Evolutionary conservation across 2,888 invertebrate species (phyloP), one percentile per base, ranked within the genome.

Genomic region (Thysanoteuthis rhombus): DNA sequence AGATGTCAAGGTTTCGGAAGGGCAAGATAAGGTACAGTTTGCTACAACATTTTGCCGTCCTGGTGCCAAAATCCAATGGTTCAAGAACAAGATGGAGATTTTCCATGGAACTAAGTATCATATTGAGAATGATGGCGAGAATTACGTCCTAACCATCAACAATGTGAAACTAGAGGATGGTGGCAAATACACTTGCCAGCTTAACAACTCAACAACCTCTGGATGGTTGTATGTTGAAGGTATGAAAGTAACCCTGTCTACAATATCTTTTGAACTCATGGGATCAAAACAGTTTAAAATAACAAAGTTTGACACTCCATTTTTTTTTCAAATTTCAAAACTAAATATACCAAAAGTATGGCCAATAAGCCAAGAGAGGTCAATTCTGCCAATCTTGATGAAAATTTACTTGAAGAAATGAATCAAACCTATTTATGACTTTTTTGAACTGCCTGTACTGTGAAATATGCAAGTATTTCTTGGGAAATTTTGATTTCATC

Each of bases 41-140:
- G 99, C 99, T 97, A 99, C 98, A 94, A 98, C 98, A 97, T 99
- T 99, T 97, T 98, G 99, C 95, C 99, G 99, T 97, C 98, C 99
- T n/a, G 99, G 99, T 97, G 97, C 97, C 93, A 97, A 97, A 94
- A 96, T 97, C 94, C 96, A 97, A 89, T 97, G 97, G 97, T 97
- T 96, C 95, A 97, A 97, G 95, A 97, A 97, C 95, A 97, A 97
- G 95, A 96, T 99, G 98, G 99, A 99, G 98, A 97, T 99, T 93
- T 99, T 99, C 97, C 98, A 98, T 94, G 99, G 99, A 95, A 98
- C 99, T 94, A 99, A 99, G 97, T 99, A 98, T 97, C 99, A 99
- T 97, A 98, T 99, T 94, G 98, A 95, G 93, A 98, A 98, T 96
- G 99, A 99, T 97, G 98, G 98, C 96, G 99, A 99, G 96, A 98